Evolutionary conservation across 2,797 vertebrate genomes (phyloP).

Genomic region (Simalia tracyae): DNA sequence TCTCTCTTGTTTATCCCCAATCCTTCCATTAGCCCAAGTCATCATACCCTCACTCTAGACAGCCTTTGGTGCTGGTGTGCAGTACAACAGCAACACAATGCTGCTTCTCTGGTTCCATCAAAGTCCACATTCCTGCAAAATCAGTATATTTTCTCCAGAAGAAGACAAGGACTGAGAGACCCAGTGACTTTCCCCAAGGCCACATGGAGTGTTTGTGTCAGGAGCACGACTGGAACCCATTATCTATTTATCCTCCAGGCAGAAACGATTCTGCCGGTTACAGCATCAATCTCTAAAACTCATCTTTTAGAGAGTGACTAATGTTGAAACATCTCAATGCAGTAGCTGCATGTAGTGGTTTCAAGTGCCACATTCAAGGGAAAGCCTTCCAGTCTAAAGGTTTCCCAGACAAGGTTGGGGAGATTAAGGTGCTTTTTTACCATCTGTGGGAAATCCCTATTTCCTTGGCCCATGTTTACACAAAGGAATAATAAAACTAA

Average conservation of each 20-base stretch:
- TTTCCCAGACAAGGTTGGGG: neutral
- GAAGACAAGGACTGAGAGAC: neutral
- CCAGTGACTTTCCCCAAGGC: neutral
- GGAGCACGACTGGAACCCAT: neutral
- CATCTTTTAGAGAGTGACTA: neutral
- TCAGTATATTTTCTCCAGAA: neutral
- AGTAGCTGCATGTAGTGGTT: neutral
- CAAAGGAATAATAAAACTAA: neutral
- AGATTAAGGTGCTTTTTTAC: conserved; percentile 11
- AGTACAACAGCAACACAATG: neutral
- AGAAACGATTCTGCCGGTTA: neutral
- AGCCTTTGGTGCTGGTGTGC: neutral
- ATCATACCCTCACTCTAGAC: neutral
- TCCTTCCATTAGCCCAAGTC: neutral
- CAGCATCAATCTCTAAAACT: neutral
- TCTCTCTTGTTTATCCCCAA: neutral
- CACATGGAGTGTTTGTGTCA: neutral
- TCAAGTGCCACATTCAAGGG: neutral
- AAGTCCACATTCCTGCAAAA: neutral
- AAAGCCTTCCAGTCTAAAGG: neutral
- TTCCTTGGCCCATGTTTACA: neutral
- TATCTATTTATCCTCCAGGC: neutral
- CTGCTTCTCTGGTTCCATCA: neutral
- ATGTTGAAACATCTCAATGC: neutral
- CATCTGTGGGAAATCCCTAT: neutral